These are phyloP conservation scores for Nephrotoma flavescens DNA, from an alignment of 2,888 invertebrate species.

Conservation along the genomic window DNA sequence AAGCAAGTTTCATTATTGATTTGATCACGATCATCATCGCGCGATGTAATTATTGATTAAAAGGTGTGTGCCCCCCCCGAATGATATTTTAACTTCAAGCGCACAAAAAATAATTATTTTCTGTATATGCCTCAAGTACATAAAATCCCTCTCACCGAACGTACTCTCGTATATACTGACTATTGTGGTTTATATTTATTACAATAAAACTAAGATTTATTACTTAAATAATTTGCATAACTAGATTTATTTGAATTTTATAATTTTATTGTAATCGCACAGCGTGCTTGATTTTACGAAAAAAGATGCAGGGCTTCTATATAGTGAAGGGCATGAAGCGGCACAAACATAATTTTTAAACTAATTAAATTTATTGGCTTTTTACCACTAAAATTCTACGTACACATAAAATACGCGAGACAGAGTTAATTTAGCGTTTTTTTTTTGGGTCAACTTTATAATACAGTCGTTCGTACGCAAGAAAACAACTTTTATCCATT, in stretches of 20 bases:
- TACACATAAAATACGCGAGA: not conserved
- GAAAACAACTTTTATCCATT: not conserved
- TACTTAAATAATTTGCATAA: not conserved
- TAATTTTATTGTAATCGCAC: not conserved
- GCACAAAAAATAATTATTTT: not conserved
- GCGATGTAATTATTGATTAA: not conserved
- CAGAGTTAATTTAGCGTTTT: not conserved
- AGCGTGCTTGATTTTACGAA: not conserved
- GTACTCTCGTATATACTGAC: not conserved
- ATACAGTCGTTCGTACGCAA: not conserved
- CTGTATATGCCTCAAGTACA: too few species aligned
- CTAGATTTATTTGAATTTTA: not conserved
- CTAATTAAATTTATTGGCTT: not conserved
- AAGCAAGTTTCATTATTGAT: too few species aligned
- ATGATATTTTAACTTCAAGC: not conserved
- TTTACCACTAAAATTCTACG: not conserved
- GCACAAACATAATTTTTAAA: not conserved
- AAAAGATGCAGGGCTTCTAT: not conserved
- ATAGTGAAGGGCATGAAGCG: not conserved
- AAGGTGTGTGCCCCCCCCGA: not conserved
- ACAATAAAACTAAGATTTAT: not conserved
- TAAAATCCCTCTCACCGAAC: not conserved
- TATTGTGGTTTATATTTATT: not conserved
- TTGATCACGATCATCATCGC: too few species aligned
- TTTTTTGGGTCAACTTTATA: not conserved